Base-by-base conservation (phyloP, 2,113 vertebrate genomes). In the Dicaeum eximium region DNA sequence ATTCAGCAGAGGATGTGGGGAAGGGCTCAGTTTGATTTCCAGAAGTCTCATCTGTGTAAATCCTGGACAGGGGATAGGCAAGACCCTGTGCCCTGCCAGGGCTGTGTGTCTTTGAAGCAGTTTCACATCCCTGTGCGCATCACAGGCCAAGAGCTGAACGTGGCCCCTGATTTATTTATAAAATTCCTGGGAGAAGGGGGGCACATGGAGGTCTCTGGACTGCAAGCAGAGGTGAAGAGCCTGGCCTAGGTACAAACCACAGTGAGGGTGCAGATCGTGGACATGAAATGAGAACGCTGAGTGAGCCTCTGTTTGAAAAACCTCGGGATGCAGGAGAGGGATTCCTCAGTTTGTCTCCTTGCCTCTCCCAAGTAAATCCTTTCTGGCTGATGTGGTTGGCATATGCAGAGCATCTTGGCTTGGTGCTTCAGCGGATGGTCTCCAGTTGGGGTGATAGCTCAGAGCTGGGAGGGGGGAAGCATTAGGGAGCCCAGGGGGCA, bases 211-310 rank as follows among this genome's bases (percentile, higher is more conserved):
- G 48, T 82, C 81, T 88, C 38, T 40, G 57, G 25, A 30, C 51
- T 70, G 53, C 13, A 64, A 45, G 70, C 45, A 37, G 37, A 37
- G 35, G 40, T 64, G 66, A 70, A 47, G 77, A 69, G 21, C 3
- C 1, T 0, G 6, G n/a, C 1, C 0, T 9, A 12, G 61, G 10
- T 8, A 30, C 58, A 69, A 86, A 62, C 22, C 54, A 50, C 6
- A 15, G 30, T 1, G 28, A 25, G 42, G 42, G 67, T 86, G 57
- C 33, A 35, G 47, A 7, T 2, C 4, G 6, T 16, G 72, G 56
- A 2, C 0, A 1, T 33, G 23, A n/a, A 50, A 9, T 12, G 65
- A 47, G 67, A 51, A 64, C 4, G 3, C 3, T 15, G 8, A 37
- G 22, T 1, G 8, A 47, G 15, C 6, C 4, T 0, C 25, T 61